Base-by-base conservation (phyloP, 2,888 invertebrate species). In the Chaetogeoica ovagalla region DNA sequence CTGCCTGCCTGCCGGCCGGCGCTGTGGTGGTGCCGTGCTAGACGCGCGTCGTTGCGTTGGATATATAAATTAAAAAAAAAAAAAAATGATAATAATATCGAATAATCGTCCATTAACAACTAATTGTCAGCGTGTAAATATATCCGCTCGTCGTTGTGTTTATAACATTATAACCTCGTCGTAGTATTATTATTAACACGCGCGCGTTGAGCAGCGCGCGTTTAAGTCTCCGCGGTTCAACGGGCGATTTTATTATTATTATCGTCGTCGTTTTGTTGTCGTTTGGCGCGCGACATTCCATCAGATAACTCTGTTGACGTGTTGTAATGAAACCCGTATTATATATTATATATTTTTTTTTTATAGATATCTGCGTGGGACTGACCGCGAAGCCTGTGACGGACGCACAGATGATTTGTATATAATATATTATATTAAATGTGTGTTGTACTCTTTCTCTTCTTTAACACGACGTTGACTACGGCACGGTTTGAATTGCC, bases 51-150 rank as follows among this genome's bases (percentile, higher is more conserved):
- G 43, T 4, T 30, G 30, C 30, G 30, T 43, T 48, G 39, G 52
- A 52, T 19, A 52, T 23, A 57, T 30, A 39, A 57, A 37, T 52
- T 30, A 30, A 30, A 30, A 30, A 2, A 30, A 30, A 30, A 30
- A 30, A 30, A 30, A 30, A 30, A 30, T 30, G 1, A 30, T 2
- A 30, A 30, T 30, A 59, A 69, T 17, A 62, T 43, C 30, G 30
- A 52, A 75, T 75, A 65, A 66, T 65, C 57, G 57, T 74, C 74
- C 74, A 65, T 65, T 66, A 66, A 75, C 43, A 66, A 75, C 43
- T 75, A 75, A 75, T 66, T 75, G 57, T 57, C 39, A 39, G 43
- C 23, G 57, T 23, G 57, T 75, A 66, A 75, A 75, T 66, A 65
- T 37, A 57, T 65, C 57, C 57, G 43, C 21, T 13, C 60, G 43